Evolutionary conservation across 2,113 vertebrate species (phyloP), one percentile per base, ranked within the genome.

Genomic region (Leptodactylus fuscus): DNA sequence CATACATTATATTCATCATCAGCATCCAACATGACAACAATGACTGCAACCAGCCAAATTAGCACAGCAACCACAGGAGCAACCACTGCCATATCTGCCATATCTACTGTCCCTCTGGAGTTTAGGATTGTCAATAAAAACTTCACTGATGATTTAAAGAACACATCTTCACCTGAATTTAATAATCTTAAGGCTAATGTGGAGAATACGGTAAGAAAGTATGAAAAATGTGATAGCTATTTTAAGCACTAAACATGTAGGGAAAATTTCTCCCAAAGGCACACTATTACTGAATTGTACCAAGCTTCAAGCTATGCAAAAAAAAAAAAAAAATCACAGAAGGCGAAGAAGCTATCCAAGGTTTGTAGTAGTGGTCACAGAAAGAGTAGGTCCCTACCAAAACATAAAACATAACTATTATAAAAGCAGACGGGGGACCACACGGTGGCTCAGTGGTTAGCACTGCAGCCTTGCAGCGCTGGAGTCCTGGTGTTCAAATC

Each of bases 61-160:
- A 81, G n/a, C 7, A 15, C 5, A 38, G 12, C 34, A 16, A 15
- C 13, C 76, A 32, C 32, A 73, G 48, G 76, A 34, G 22, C 20
- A 22, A 20, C 22, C 29, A 55, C 48, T 53, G 51, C 5, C 29
- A 27, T 4, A 51, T 51, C 48, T 53, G 55, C 5, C 29, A 27
- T 4, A 18, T 16, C 49, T 22, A 67, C 46, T 27, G 36, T 1
- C 20, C 87, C 58, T 0, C 8, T 89, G 82, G 80, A 70, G 20
- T 89, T 89, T 76, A 87, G 36, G 69, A 84, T 88, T 70, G n/a
- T 44, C 58, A 75, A 0, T 0, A 44, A 24, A 58, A 2, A 1
- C 18, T 87, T 58, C 15, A 44, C 11, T 0, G 24, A 1, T 0
- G 24, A 32, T 0, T 51, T 77, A 11, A 3, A 49, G 60, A 83